Conservation (phyloP, 2,113 vertebrate genomes). For the Corythaixoides concolor region DNA sequence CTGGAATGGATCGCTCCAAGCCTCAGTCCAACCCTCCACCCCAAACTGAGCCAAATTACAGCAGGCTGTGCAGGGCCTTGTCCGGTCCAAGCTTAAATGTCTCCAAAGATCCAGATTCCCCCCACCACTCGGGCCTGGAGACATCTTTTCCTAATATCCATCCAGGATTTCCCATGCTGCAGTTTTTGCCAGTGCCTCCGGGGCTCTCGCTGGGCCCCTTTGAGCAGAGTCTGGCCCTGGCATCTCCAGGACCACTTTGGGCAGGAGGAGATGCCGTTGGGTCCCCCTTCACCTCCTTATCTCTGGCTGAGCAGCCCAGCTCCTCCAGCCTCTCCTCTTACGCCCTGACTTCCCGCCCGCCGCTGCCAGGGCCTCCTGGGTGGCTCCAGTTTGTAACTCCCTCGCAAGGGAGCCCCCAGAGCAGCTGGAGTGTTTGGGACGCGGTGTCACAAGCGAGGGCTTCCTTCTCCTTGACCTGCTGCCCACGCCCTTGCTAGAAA, state of each 20-base stretch:
- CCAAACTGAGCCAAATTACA: not conserved
- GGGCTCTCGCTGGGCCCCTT: not conserved
- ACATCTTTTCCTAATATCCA: not conserved
- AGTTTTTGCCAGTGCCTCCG: not conserved
- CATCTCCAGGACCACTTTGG: not conserved
- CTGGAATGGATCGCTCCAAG: not conserved
- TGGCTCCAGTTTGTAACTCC: not conserved
- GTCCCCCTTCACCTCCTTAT: not conserved
- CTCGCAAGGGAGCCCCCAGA: not conserved
- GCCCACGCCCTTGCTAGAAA: too few relatives aligned
- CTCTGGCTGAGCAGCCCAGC: not conserved
- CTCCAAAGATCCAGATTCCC: not conserved
- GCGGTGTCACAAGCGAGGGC: too few relatives aligned
- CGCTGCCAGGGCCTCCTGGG: too few relatives aligned
- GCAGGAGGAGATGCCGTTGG: not conserved
- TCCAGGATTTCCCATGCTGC: not conserved
- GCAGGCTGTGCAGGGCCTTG: not conserved
- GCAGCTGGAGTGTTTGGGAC: not conserved
- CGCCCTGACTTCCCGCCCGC: too few relatives aligned
- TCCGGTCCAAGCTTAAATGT: not conserved
- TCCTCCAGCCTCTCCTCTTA: not conserved
- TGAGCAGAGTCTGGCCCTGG: not conserved
- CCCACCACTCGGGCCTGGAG: accelerated
- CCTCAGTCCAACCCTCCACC: too few relatives aligned
- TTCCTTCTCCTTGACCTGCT: not conserved